Percentiles rank a stretch among this genome's conserved stretches.
These are phyloP conservation scores for Oophaga sylvatica DNA, from an alignment of 2,797 vertebrate genomes.

Conservation along the genomic window DNA sequence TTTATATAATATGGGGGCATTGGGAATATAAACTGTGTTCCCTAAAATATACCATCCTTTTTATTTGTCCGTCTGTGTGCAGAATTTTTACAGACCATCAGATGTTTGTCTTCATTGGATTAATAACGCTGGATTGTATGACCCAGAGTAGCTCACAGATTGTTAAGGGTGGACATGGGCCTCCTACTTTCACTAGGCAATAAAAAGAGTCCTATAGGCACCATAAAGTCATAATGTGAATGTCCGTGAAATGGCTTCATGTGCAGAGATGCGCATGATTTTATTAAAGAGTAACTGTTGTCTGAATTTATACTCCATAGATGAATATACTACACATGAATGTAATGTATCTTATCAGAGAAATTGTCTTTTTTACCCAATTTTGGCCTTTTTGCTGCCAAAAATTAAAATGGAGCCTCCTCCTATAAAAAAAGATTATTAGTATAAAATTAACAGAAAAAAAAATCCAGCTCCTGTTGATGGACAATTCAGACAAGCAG, in stretches of 20 bases:
- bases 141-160: conserved; percentile 7
- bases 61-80: conserved; percentile 48
- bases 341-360: too few relatives aligned
- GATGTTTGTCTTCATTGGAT: conserved; percentile 15
- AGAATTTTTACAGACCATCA: conserved; percentile 46
- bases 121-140: conserved; percentile 27
- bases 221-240: background rate
- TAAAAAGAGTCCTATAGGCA: background rate
- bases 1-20: conserved; percentile 10
- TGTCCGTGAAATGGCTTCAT: background rate
- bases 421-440: too few relatives aligned
- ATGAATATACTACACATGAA: too few relatives aligned
- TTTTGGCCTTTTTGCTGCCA: too few relatives aligned
- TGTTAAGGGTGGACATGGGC: background rate
- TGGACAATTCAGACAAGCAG: too few relatives aligned
- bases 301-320: too few relatives aligned
- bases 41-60: conserved; percentile 29
- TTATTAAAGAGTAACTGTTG: too few relatives aligned
- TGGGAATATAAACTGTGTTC: conserved; percentile 13
- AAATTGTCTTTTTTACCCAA: too few relatives aligned
- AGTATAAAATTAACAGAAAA: too few relatives aligned
- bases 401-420: too few relatives aligned
- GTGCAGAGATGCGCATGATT: too few relatives aligned
- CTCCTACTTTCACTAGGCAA: background rate
- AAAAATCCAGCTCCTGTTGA: too few relatives aligned